Conservation (phyloP, 2,888 invertebrate genomes). For the Byasa hedistus region DNA sequence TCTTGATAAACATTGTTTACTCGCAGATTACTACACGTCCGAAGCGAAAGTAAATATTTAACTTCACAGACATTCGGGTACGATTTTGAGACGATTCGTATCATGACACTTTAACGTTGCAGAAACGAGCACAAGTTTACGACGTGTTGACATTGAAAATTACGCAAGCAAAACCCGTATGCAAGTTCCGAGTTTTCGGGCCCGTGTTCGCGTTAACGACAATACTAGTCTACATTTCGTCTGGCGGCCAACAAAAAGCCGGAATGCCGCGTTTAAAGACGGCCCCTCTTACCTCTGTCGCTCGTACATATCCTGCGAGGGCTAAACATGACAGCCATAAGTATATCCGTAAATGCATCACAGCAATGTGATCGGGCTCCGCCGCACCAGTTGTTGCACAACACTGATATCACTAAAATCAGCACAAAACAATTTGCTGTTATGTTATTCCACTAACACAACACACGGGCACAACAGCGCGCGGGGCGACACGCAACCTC, state of each 20-base stretch:
- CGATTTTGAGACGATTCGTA: constrained; percentile 17
- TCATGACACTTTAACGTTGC: constrained; percentile 23
- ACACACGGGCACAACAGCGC: constrained; percentile 65
- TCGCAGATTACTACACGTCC: constrained; percentile 62
- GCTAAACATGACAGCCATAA: constrained; percentile 86
- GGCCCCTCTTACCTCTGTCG: constrained; percentile 85
- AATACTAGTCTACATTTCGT: constrained; percentile 42
- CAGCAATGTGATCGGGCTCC: constrained; percentile 72
- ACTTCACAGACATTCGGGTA: constrained; percentile 12
- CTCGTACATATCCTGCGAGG: constrained; percentile 86
- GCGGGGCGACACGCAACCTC: constrained; percentile 65
- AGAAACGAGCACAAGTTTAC: constrained; percentile 35
- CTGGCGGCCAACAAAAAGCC: constrained; percentile 62
- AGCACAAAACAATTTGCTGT: constrained; percentile 72
- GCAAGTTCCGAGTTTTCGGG: constrained; percentile 47
- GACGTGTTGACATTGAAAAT: constrained; percentile 74
- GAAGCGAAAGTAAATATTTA: constrained; percentile 52
- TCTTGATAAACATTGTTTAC: constrained; percentile 72
- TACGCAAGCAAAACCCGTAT: constrained; percentile 61
- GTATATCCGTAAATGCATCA: constrained; percentile 89
- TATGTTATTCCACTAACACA: constrained; percentile 76
- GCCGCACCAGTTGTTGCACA: constrained; percentile 67
- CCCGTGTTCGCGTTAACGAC: constrained; percentile 35
- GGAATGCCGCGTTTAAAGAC: constrained; percentile 73
- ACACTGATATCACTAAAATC: constrained; percentile 58